These are phyloP conservation scores for Limenitis camilla DNA, from an alignment of 2,888 invertebrate genomes.

Conservation along the genomic window DNA sequence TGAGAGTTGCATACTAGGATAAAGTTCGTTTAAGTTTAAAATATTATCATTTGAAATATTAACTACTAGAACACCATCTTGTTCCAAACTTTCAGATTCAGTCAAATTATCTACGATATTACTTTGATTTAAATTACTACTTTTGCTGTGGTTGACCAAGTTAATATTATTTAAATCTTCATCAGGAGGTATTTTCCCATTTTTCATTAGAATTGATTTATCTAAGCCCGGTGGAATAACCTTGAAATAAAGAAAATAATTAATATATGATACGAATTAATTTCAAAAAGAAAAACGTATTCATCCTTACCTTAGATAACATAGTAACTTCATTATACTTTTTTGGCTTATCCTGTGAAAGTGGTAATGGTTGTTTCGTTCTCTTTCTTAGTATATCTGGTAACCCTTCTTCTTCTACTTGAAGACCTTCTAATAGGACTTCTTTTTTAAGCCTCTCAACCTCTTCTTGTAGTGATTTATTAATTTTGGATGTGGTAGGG, in stretches of 20 bases:
- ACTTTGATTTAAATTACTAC: slow-evolving; percentile 45
- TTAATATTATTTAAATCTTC: slow-evolving; percentile 45
- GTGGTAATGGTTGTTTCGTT: slow-evolving; percentile 76
- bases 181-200: slow-evolving; percentile 56
- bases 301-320: slow-evolving; percentile 62
- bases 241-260: slow-evolving; percentile 32
- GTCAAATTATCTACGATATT: slow-evolving; percentile 55
- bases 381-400: slow-evolving; percentile 82
- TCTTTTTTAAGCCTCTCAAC: slow-evolving; percentile 88
- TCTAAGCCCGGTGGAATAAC: slow-evolving; percentile 58
- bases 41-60: slow-evolving; percentile 65
- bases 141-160: slow-evolving; percentile 38
- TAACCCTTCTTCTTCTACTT: slow-evolving; percentile 89
- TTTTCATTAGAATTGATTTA: slow-evolving; percentile 58
- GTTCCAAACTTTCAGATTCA: slow-evolving; percentile 66
- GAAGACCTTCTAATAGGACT: slow-evolving; percentile 84
- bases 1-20: slow-evolving; percentile 54
- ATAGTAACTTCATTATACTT: slow-evolving; percentile 66
- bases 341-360: slow-evolving; percentile 64
- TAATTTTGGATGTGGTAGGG: slow-evolving; percentile 70
- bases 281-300: too few species aligned
- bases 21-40: slow-evolving; percentile 62
- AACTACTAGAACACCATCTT: slow-evolving; percentile 67
- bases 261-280: background rate
- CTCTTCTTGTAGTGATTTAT: slow-evolving; percentile 82